A percentile compares a stretch with the other conserved stretches of the same genome.
phyloP scores from a whole-genome alignment of 2,113 vertebrate species.

The Phyllostomus discolor region DNA sequence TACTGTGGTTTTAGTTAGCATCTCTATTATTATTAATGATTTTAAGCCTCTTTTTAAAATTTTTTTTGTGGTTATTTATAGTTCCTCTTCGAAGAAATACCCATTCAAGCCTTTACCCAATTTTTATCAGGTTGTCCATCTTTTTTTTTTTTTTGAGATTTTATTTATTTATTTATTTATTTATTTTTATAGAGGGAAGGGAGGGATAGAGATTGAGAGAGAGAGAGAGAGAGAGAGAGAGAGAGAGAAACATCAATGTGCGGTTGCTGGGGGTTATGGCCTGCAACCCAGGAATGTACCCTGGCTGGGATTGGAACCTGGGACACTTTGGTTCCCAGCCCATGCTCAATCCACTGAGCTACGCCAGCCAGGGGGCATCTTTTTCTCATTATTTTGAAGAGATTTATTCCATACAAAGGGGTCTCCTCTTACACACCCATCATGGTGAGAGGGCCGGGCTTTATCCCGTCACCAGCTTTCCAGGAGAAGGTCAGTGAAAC shows the following conservation, averaged over 20 bases:
- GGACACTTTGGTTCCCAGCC: too few species aligned
- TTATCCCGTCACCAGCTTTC: background rate
- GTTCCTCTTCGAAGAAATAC: background rate
- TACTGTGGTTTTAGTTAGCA: background rate
- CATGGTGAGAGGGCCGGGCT: background rate
- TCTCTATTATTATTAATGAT: background rate
- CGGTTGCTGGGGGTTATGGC: too few species aligned
- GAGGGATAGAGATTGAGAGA: too few species aligned
- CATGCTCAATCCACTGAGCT: too few species aligned
- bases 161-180: too few species aligned
- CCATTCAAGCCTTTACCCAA: background rate
- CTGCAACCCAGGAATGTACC: too few species aligned
- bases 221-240: too few species aligned
- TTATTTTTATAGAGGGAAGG: too few species aligned
- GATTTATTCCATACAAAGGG: background rate
- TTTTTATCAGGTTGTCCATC: background rate
- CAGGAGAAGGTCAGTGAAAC: background rate
- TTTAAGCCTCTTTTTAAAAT: background rate
- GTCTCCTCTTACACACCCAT: background rate
- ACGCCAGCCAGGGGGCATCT: too few species aligned
- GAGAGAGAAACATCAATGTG: too few species aligned
- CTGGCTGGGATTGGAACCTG: too few species aligned
- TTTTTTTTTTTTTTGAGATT: constrained; percentile 2
- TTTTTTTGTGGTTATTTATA: background rate
- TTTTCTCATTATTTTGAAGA: background rate